Base-by-base conservation (phyloP, 53 echinoderm and acorn worm genomes). In the Luidia sarsii region DNA sequence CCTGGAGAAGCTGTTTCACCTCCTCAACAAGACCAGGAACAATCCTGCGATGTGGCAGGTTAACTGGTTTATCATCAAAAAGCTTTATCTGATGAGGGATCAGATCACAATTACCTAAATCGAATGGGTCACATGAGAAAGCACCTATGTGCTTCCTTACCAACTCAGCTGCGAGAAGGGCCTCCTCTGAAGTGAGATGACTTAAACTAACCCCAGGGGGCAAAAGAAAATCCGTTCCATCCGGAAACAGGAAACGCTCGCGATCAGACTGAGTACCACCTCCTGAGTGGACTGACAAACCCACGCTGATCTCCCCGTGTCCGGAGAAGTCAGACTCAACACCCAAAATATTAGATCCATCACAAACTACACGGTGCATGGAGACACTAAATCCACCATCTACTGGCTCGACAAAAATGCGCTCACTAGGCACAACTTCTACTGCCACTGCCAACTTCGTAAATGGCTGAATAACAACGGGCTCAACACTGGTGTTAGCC, bases 1-100 rank as follows among this genome's bases (percentile, higher is more conserved):
- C 89, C 31, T 85, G 80, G 0, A 89, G 63, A 0, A 89, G 81
- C 14, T 34, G 27, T 14, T 85, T 80, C 0, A 85, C 85, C 25
- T 89, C 85, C 6, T 50, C 39, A 2, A 70, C 71, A 39, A 80
- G 80, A 29, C 50, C 32, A 24, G 89, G 73, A 4, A 80, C 35
- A 19, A 89, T 64, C 80, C 89, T 48, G 13, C 81, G 79, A 30
- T 85, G 85, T 8, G 89, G 85, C 29, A 89, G 49, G 4, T 85
- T 61, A 53, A 80, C 54, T 0, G 71, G 65, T 33, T 52, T 70
- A 4, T 80, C 48, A 65, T 49, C 48, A 39, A 9, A 70, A 19
- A 85, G 22, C 25, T 56, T 71, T 48, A 89, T 89, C 19, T 72
- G 39, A 39, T 89, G 89, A 19, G 89, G 85, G 27, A 85, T 89